A percentile compares a stretch with the other conserved stretches of the same genome.
These are phyloP conservation scores for Crotalus tigris DNA, from an alignment of 2,113 vertebrate genomes.

Conservation along the genomic window DNA sequence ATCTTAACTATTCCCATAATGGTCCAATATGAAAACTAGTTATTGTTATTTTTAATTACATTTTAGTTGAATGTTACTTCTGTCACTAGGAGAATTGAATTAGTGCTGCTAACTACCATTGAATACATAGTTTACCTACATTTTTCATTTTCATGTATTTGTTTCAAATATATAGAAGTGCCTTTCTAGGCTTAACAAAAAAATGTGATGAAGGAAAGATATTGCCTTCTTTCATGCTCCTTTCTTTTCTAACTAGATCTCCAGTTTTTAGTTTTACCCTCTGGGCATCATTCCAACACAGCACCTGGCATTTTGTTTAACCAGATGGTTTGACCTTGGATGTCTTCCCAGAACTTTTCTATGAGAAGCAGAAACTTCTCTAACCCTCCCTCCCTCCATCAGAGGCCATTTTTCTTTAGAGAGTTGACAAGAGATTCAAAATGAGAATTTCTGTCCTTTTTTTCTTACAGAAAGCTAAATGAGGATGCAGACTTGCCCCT, in stretches of 20 bases:
- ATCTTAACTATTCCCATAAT: background rate
- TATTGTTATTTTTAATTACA: background rate
- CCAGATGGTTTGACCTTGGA: background rate
- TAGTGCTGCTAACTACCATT: background rate
- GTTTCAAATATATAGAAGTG: background rate
- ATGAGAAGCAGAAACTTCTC: background rate
- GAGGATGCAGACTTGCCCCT: background rate
- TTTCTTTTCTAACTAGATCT: background rate
- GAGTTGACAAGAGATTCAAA: background rate
- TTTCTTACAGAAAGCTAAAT: background rate
- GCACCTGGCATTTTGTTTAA: background rate
- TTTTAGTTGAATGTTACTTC: background rate
- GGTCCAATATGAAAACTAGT: background rate
- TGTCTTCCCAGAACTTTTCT: background rate
- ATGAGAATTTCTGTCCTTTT: background rate
- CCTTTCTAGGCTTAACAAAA: background rate
- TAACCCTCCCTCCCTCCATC: background rate
- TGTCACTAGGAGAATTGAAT: background rate
- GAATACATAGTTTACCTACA: background rate
- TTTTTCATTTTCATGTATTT: background rate
- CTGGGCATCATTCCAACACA: background rate
- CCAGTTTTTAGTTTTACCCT: background rate
- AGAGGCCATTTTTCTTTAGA: background rate
- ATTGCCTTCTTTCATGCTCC: background rate
- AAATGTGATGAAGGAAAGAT: background rate